Base-by-base conservation (phyloP, 2,797 vertebrate species). In the Alca torda region DNA sequence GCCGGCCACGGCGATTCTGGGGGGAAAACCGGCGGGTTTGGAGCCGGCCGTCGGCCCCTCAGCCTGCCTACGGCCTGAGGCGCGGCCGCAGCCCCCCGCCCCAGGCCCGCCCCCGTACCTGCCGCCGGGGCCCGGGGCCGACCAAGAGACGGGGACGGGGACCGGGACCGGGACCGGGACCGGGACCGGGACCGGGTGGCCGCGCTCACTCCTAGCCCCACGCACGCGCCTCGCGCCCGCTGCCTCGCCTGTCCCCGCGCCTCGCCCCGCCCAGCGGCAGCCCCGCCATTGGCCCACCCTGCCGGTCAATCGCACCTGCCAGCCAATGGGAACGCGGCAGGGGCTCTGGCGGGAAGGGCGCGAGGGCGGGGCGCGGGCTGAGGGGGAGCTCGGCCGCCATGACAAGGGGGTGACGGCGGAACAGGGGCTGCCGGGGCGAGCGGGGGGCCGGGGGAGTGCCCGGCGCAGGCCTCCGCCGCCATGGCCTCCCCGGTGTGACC, bases 21-120 rank as follows among this genome's bases (percentile, higher is more conserved):
- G 35, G 30, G 6, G 3, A 4, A 8, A 18, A 9, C 13, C 0
- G 13, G 37, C 11, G 13, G 28, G 30, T 25, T 18, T 5, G 51
- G 73, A 13, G 10, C 35, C 13, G 13, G 16, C 30, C 11, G 46
- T 48, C 28, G 3, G 14, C 33, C 21, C 21, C 14, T 18, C 21
- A 2, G 33, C 25, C 25, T 3, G 45, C 20, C 37, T 21, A 4
- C 28, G 31, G 7, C 1, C 54, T 10, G 45, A 14, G n/a, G 46
- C 57, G 28, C 59, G 35, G 74, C 45, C 45, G 30, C 46, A 13
- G 61, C 30, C 17, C n/a, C 24, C 26, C 25, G 20, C 15, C 45
- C 35, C 9, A 8, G 9, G 25, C 31, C 39, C n/a, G 30, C 41
- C 13, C 8, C 45, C 39, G 11, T 72, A 87, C 75, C 76, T 72